A percentile compares a stretch with the other conserved stretches of the same genome.
Evolutionary conservation across 2,113 vertebrate genomes (phyloP).

Genomic region (Hippocampus guttulatus): DNA sequence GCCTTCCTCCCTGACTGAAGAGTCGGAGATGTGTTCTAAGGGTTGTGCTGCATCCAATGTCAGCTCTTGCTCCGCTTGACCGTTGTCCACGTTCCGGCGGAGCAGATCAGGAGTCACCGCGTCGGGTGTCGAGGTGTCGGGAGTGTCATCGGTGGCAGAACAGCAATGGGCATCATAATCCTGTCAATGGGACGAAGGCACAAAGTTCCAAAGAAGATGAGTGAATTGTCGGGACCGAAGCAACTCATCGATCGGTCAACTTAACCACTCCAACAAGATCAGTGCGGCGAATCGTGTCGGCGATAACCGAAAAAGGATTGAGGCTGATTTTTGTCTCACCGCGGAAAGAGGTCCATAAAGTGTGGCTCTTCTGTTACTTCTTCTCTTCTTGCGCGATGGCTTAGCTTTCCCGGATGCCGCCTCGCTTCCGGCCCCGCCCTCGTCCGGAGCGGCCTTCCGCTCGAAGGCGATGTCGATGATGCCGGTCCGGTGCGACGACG

Average conservation of each 20-base stretch:
- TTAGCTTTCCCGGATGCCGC: slow-evolving; percentile 31
- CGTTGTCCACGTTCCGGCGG: slow-evolving; percentile 11
- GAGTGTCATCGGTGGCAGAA: slow-evolving; percentile 40
- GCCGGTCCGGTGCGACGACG: slow-evolving; percentile 45
- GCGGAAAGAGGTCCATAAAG: slow-evolving; percentile 36
- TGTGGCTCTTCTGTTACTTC: slow-evolving; percentile 30
- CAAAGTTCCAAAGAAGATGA: no score
- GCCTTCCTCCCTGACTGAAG: slow-evolving; percentile 19
- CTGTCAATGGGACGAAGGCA: slow-evolving; percentile 37
- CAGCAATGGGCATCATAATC: slow-evolving; percentile 29
- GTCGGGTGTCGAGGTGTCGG: slow-evolving; percentile 59
- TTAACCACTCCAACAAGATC: no score
- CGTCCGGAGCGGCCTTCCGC: slow-evolving; percentile 24
- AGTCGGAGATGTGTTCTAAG: slow-evolving; percentile 14
- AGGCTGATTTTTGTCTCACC: slow-evolving; percentile 17
- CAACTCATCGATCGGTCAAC: no score
- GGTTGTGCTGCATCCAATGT: slow-evolving; percentile 19
- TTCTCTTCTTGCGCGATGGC: slow-evolving; percentile 46
- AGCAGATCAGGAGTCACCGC: slow-evolving; percentile 43
- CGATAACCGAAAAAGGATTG: no score
- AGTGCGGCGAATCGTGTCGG: no score
- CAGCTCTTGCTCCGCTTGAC: slow-evolving; percentile 32
- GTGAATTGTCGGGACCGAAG: no score
- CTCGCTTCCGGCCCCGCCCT: slow-evolving; percentile 29
- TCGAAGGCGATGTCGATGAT: slow-evolving; percentile 63